These are phyloP conservation scores for Diabrotica undecimpunctata DNA, from an alignment of 1,140 invertebrate genomes.

Conservation along the genomic window DNA sequence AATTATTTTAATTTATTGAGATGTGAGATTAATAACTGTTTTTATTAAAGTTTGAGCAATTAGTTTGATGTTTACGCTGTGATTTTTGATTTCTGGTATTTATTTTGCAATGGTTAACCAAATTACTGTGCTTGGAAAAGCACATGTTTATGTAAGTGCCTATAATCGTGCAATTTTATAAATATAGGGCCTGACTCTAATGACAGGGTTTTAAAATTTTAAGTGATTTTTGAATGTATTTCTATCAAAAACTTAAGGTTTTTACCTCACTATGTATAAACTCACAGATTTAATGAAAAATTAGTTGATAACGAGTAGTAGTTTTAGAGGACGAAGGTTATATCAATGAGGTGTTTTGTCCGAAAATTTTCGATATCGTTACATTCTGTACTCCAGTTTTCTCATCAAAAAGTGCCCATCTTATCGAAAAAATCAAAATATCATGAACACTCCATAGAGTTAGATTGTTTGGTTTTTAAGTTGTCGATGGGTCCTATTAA, in stretches of 20 bases:
- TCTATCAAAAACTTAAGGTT: constrained; percentile 29
- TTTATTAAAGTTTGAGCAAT: constrained; percentile 1
- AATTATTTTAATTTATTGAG: background rate
- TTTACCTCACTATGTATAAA: constrained; percentile 34
- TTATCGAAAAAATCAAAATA: no score
- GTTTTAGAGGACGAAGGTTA: constrained; percentile 6
- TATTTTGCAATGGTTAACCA: constrained; percentile 18
- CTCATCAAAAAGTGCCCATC: background rate
- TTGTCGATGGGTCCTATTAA: no score
- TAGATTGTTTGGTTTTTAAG: no score
- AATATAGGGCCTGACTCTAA: constrained; percentile 42
- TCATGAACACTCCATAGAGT: no score
- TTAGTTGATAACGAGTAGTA: constrained; percentile 13
- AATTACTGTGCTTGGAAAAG: constrained; percentile 13
- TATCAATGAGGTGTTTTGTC: constrained; percentile 21
- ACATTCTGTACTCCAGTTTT: background rate
- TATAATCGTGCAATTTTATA: constrained; percentile 44
- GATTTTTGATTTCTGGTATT: constrained; percentile 1
- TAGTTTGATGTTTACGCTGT: background rate
- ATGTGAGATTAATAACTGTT: background rate
- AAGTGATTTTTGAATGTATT: constrained; percentile 36
- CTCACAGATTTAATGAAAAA: constrained; percentile 22
- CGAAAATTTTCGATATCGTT: constrained; percentile 21
- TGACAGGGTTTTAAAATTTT: constrained; percentile 43
- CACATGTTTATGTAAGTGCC: constrained; percentile 36